Percentiles rank a stretch among this genome's conserved stretches.
Evolutionary conservation across 1,140 invertebrate genomes (phyloP).

Genomic region (Sesamia nonagrioides): DNA sequence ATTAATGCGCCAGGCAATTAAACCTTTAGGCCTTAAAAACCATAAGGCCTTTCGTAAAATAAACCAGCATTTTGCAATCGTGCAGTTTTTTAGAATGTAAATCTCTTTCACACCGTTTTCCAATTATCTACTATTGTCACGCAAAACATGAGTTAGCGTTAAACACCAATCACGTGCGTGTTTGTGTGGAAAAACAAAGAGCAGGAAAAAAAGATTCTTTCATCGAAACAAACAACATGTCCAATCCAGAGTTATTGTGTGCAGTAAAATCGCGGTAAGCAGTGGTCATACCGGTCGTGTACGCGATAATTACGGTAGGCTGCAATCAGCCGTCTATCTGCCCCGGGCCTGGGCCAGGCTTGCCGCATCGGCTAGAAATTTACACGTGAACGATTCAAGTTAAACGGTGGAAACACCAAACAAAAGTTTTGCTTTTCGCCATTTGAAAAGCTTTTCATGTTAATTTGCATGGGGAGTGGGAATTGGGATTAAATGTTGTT

Average conservation of each 20-base stretch:
- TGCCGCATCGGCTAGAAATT: conserved; percentile 30
- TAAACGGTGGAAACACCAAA: conserved; percentile 41
- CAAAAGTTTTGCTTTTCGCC: conserved; percentile 40
- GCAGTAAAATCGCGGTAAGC: conserved; percentile 23
- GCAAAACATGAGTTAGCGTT: conserved; percentile 36
- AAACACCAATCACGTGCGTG: conserved; percentile 14
- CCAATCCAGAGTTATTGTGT: conserved; percentile 20
- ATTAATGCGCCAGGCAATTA: not conserved
- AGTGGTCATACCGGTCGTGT: conserved; percentile 26
- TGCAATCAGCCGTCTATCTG: conserved; percentile 35
- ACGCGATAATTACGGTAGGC: conserved; percentile 14
- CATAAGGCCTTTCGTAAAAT: conserved; percentile 23
- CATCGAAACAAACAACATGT: conserved; percentile 15
- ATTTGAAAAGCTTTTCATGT: conserved; percentile 44
- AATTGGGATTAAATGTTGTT: conserved; percentile 37
- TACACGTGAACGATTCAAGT: conserved; percentile 30
- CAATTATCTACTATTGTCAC: conserved; percentile 25
- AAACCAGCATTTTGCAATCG: not conserved
- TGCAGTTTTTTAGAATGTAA: not conserved
- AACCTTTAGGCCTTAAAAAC: too few species aligned
- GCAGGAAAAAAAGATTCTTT: not conserved
- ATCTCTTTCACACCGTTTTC: conserved; percentile 4
- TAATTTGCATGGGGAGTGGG: conserved; percentile 37
- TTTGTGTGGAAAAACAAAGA: not conserved
- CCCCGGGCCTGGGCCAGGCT: conserved; percentile 13